Base-by-base conservation (phyloP, 2,797 vertebrate species). In the Threskiornis aethiopicus region DNA sequence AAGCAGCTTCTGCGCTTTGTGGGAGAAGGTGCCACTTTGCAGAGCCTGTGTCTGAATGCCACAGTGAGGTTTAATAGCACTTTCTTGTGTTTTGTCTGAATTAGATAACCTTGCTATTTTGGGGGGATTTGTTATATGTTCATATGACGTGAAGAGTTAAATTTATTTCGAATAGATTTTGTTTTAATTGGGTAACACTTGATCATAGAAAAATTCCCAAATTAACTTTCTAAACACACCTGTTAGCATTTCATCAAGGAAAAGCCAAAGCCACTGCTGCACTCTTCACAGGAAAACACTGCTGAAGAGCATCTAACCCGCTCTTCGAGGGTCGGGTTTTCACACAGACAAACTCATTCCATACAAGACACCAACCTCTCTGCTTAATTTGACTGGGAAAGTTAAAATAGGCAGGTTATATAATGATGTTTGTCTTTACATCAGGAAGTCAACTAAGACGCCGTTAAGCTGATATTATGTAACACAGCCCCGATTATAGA, bases 361-460 rank as follows among this genome's bases (percentile, higher is more conserved):
- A 8, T 71, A 25, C 17, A 35, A 75, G 64, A 75, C 54, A 78
- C 54, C 51, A 84, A 76, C 83, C 70, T 76, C 54, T 31, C 87
- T 87, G 89, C 65, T 76, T 96, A 85, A 67, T 94, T 94, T 96
- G 92, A 66, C 89, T 93, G 84, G 41, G 88, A 87, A 97, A 81
- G 89, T 94, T 96, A 93, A 96, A 97, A 86, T 78, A 92, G 79
- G 42, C 76, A 94, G 87, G 81, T 97, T 96, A 97, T 92, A 89
- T 97, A 96, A 97, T 91, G 79, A 62, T 81, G 96, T 97, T 94
- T 96, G 95, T 97, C 95, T 97, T 97, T 94, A 89, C 90, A 97
- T 94, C 79, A 91, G 95, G 95, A 96, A 95, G 94, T 91, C 93
- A 96, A 91, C 92, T 94, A 96, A 93, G 95, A 96, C 91, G 94